phyloP scores from a whole-genome alignment of 2,113 vertebrate genomes.

The Amphiprion percula region DNA sequence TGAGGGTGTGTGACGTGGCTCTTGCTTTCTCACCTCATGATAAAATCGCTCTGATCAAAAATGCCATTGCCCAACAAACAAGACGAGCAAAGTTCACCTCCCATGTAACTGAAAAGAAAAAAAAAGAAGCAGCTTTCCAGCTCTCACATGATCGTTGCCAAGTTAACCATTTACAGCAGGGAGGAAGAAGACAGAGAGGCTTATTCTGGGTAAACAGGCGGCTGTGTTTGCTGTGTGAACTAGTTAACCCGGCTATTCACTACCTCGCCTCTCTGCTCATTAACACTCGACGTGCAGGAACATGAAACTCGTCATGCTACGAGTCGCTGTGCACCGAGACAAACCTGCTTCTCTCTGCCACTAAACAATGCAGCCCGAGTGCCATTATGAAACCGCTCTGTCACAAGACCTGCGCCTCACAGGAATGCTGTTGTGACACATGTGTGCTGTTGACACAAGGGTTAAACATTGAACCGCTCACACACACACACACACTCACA shows the following conservation, averaged over 20 bases:
- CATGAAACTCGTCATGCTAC: constrained; percentile 58
- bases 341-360: constrained; percentile 40
- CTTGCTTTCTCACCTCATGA: constrained; percentile 31
- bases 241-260: constrained; percentile 45
- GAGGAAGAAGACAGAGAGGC: constrained; percentile 31
- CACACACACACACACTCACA: constrained; percentile 55
- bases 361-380: constrained; percentile 52
- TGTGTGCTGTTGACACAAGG: constrained; percentile 75
- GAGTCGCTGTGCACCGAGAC: constrained; percentile 30
- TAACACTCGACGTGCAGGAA: constrained; percentile 61
- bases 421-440: constrained; percentile 82
- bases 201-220: constrained; percentile 60
- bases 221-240: constrained; percentile 57
- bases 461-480: constrained; percentile 77
- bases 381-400: constrained; percentile 74
- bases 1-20: constrained; percentile 35
- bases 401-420: constrained; percentile 73
- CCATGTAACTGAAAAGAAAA: constrained; percentile 31
- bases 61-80: constrained; percentile 65
- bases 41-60: constrained; percentile 53
- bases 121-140: constrained; percentile 5
- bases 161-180: constrained; percentile 76
- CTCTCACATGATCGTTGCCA: constrained; percentile 61
- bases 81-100: constrained; percentile 69
- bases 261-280: constrained; percentile 46